Conservation (phyloP, 2,888 invertebrate genomes). For the Heliconius sara region DNA sequence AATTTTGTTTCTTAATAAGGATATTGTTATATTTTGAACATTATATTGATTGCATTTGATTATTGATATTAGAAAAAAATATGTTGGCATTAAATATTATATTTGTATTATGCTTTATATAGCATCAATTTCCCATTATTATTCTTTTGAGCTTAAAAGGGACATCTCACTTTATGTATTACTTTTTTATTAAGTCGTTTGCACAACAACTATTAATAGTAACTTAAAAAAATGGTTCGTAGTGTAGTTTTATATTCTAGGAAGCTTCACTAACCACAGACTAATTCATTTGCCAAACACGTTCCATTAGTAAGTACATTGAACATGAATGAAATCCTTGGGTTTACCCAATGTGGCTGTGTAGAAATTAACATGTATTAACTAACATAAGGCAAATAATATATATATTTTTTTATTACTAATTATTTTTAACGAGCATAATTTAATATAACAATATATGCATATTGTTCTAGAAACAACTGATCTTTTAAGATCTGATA, state of each 20-base stretch:
- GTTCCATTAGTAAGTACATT: slow-evolving; percentile 54
- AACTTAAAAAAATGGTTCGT: background rate
- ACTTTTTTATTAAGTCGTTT: no score
- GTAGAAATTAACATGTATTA: slow-evolving; percentile 48
- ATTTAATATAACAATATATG: no score
- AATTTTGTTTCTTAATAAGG: background rate
- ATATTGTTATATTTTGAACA: background rate
- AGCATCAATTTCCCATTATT: no score
- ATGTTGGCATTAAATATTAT: no score
- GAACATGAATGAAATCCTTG: slow-evolving; percentile 74
- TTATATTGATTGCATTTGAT: background rate
- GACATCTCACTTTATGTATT: no score
- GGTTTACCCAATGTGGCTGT: slow-evolving; percentile 57
- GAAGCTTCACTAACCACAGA: slow-evolving; percentile 56
- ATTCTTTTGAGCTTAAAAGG: no score
- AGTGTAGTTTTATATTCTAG: slow-evolving; percentile 21
- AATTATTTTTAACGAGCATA: background rate
- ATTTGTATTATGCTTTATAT: no score
- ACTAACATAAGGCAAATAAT: background rate
- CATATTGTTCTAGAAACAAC: slow-evolving; percentile 63
- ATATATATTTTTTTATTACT: background rate
- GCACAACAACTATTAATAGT: no score
- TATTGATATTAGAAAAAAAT: background rate
- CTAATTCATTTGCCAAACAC: slow-evolving; percentile 66
- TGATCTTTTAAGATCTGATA: slow-evolving; percentile 77